A percentile compares a stretch with the other conserved stretches of the same genome.
phyloP scores from a whole-genome alignment of 2,888 invertebrate species.

The Drosophila anceps region DNA sequence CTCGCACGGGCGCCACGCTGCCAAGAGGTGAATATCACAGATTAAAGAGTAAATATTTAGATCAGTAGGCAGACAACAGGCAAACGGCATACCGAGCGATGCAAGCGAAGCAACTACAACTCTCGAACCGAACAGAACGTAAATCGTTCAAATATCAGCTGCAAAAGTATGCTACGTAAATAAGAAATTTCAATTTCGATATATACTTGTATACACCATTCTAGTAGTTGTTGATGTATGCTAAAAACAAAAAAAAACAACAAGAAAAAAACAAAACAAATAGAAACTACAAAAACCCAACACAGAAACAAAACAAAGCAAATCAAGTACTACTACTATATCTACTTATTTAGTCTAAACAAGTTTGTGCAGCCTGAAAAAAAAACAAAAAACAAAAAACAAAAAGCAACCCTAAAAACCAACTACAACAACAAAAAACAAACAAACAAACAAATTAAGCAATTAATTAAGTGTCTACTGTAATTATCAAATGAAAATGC shows the following conservation, averaged over 20 bases:
- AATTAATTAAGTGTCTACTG: slow-evolving; percentile 73
- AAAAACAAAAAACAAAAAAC: slow-evolving; percentile 11
- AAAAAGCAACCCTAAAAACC: slow-evolving; percentile 29
- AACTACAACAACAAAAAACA: slow-evolving; percentile 14
- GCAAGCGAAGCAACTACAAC: slow-evolving; percentile 36
- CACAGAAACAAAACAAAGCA: slow-evolving; percentile 29
- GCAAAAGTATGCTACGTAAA: slow-evolving; percentile 70
- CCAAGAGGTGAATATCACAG: slow-evolving; percentile 89
- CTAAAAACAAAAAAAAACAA: slow-evolving; percentile 53
- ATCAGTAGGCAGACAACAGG: slow-evolving; percentile 74
- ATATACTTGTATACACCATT: slow-evolving; percentile 56
- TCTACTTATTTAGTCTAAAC: slow-evolving; percentile 61
- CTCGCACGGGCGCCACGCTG: slow-evolving; percentile 87
- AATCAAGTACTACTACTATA: slow-evolving; percentile 39
- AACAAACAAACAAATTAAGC: slow-evolving; percentile 46
- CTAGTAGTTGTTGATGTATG: slow-evolving; percentile 77
- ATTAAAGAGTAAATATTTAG: slow-evolving; percentile 86
- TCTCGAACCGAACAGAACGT: slow-evolving; percentile 25
- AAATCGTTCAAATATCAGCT: slow-evolving; percentile 34
- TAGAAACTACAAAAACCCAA: slow-evolving; percentile 29
- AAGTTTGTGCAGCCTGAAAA: slow-evolving; percentile 59
- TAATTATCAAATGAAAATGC: slow-evolving; percentile 72
- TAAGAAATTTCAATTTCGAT: slow-evolving; percentile 65
- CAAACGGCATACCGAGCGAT: slow-evolving; percentile 29
- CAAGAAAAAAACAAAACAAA: slow-evolving; percentile 32